Base-by-base conservation (phyloP, 1,140 invertebrate species). In the Mamestra configurata region DNA sequence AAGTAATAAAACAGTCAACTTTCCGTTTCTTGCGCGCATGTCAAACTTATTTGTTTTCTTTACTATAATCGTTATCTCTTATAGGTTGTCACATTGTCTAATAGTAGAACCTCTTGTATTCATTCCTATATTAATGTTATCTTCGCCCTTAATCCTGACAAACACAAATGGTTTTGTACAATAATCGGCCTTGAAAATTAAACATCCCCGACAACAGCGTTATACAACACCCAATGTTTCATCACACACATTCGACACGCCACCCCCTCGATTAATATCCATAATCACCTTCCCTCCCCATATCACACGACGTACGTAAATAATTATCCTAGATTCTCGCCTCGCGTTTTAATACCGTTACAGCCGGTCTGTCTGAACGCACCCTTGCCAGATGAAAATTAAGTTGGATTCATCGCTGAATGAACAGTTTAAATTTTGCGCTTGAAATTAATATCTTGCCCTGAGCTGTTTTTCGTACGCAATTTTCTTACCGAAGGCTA, bases 361-460 rank as follows among this genome's bases (percentile, higher is more conserved):
- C 51, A 24, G 49, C 11, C 2, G 61, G 15, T n/a, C 59, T 40
- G 61, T 80, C 72, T 80, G 72, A 22, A 70, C 72, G 51, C 80
- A 70, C 79, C 85, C 71, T 79, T 70, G 37, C 75, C 27, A 87
- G 80, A 82, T 71, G 82, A 84, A 83, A 87, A 87, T 87, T 84
- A 81, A 85, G 64, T 82, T 73, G 68, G 82, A 84, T 79, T 79
- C 81, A 80, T 61, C 77, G 83, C 68, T 82, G 86, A 83, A 86
- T 83, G 84, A 83, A 87, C 79, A 84, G 84, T 86, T 86, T 81
- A 86, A 86, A 86, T 84, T 86, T 87, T 82, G 53, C 57, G 79
- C 80, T 84, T 81, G 83, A 83, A 87, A 86, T 87, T 87, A 87
- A 87, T 86, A 86, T 84, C 81, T 83, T 35, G 81, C 82, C 80